Evolutionary conservation across 2,113 vertebrate species (phyloP).

Genomic region (Pteronura brasiliensis): DNA sequence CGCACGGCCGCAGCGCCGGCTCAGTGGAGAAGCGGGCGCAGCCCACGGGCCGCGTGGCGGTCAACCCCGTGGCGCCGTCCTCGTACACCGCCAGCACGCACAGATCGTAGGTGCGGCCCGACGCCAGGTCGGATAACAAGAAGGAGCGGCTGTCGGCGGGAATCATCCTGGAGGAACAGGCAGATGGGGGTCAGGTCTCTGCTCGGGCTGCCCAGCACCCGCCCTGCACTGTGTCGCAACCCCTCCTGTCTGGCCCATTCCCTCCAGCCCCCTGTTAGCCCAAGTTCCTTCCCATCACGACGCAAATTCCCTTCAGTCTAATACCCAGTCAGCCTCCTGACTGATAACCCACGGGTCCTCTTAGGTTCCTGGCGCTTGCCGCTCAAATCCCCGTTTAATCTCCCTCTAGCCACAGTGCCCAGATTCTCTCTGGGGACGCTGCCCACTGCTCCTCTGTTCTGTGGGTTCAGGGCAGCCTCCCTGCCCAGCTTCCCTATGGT

Average conservation of each 20-base stretch:
- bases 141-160: slow-evolving; percentile 92
- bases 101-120: slow-evolving; percentile 92
- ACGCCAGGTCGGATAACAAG: slow-evolving; percentile 91
- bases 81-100: slow-evolving; percentile 93
- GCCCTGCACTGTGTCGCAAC: too few relatives aligned
- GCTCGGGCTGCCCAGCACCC: background rate
- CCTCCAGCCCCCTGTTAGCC: background rate
- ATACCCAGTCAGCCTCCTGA: background rate
- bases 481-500: background rate
- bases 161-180: slow-evolving; percentile 89
- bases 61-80: slow-evolving; percentile 87
- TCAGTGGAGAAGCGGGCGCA: slow-evolving; percentile 90
- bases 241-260: background rate
- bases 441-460: background rate
- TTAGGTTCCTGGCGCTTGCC: background rate
- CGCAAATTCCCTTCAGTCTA: background rate
- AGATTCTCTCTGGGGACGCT: background rate
- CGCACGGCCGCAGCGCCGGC: slow-evolving; percentile 88
- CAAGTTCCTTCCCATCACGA: background rate
- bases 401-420: background rate
- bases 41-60: slow-evolving; percentile 89
- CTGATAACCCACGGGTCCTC: background rate
- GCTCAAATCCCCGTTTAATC: background rate
- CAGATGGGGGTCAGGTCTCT: background rate
- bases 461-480: background rate